A percentile compares a stretch with the other conserved stretches of the same genome.
Conservation (phyloP, 2,888 invertebrate genomes). For the Andrena bicolor region DNA sequence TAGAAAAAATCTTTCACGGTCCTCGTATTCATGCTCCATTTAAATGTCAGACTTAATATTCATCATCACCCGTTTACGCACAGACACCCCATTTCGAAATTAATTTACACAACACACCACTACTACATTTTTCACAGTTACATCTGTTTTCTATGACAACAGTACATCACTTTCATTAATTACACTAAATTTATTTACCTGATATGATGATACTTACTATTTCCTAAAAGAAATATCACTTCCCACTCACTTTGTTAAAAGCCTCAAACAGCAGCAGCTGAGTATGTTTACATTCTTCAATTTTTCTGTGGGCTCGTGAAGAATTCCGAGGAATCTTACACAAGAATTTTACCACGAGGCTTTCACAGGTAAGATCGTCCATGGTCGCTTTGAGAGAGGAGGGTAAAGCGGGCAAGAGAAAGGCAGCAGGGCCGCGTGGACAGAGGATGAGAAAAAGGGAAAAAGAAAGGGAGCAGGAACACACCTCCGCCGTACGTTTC, state of each 20-base stretch:
- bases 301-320: constrained; percentile 49
- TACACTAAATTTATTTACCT: neutral
- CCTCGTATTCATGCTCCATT: neutral
- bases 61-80: neutral
- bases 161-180: constrained; percentile 1
- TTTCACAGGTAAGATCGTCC: constrained; percentile 62
- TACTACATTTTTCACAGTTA: neutral
- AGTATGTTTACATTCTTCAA: constrained; percentile 45
- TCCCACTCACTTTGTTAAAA: neutral
- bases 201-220: no score
- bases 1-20: neutral
- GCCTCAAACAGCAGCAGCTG: constrained; percentile 21
- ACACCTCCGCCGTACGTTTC: constrained; percentile 74
- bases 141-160: neutral
- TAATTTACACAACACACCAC: constrained; percentile 7
- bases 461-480: constrained; percentile 36
- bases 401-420: neutral
- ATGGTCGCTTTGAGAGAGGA: constrained; percentile 25
- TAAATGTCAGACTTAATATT: constrained; percentile 4
- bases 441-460: constrained; percentile 1
- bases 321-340: constrained; percentile 63
- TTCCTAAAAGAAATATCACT: constrained; percentile 1
- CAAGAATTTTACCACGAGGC: constrained; percentile 60
- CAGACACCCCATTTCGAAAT: constrained; percentile 7
- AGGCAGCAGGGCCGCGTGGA: constrained; percentile 12